Percentiles rank a stretch among this genome's conserved stretches.
These are phyloP conservation scores for Lucinisca nassula DNA, from an alignment of 2,888 invertebrate species.

Conservation along the genomic window DNA sequence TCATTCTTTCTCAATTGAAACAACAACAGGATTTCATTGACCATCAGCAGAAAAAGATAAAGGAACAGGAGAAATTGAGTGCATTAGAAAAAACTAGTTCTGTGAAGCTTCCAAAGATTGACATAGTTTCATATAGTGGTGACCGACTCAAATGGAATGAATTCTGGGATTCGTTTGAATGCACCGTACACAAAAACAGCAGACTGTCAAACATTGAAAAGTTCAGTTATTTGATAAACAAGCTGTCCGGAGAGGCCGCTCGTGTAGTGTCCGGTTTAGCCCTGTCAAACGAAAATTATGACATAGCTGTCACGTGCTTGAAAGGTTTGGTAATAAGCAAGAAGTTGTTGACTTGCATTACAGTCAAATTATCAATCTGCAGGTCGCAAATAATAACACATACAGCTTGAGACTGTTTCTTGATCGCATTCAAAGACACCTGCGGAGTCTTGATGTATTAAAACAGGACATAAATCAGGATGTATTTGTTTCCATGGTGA, in stretches of 20 bases:
- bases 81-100: background rate
- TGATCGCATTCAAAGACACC: constrained; percentile 26
- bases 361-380: constrained; percentile 30
- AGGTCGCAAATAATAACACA: background rate
- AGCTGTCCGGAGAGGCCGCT: constrained; percentile 34
- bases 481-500: constrained; percentile 40
- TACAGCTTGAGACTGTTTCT: constrained; percentile 17
- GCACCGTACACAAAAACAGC: constrained; percentile 35
- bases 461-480: constrained; percentile 32
- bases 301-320: constrained; percentile 20
- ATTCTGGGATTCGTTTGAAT: constrained; percentile 7
- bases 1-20: background rate
- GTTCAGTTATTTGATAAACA: constrained; percentile 42
- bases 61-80: background rate
- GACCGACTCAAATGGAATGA: background rate
- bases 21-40: background rate
- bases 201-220: constrained; percentile 28
- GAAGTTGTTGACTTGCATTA: constrained; percentile 41
- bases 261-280: constrained; percentile 30
- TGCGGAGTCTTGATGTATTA: constrained; percentile 33
- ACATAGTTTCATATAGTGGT: background rate
- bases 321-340: constrained; percentile 43
- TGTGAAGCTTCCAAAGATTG: background rate
- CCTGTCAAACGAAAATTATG: constrained; percentile 47
- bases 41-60: background rate